Evolutionary conservation across 2,888 invertebrate genomes (phyloP), one percentile per base, ranked within the genome.

Genomic region (Lithosia quadra): DNA sequence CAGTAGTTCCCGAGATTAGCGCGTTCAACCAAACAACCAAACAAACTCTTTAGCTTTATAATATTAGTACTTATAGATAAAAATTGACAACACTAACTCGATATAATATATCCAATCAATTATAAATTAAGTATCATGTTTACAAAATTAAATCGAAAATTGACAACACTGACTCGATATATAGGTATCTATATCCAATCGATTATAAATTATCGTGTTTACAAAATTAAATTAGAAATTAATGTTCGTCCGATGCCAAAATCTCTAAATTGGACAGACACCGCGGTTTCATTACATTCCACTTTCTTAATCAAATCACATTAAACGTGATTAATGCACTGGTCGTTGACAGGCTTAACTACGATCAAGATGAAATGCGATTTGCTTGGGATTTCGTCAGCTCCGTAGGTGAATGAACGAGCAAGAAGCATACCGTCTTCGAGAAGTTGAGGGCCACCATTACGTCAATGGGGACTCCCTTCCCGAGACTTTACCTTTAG

Each of bases 321-420:
- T 61, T 61, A 61, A 24, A 22, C 10, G 39, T 61, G 39, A 61
- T 61, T 61, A 61, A 61, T 61, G 60, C 4, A 11, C 36, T 22
- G 22, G 60, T 61, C 21, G 39, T 39, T 24, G 60, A 61, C 24
- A 43, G 61, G 13, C 28, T 15, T 28, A 24, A 43, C 43, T 43
- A 43, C 33, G 11, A 62, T 21, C 11, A n/a, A 43, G 43, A 43
- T 62, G 49, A 62, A 62, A 62, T 49, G 36, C 28, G 28, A 49
- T 33, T 49, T n/a, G 11, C 28, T 13, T 11, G n/a, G 28, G 21
- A 21, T 49, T 33, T 62, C 43, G 10, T 49, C 28, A 62, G 28
- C 28, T 49, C n/a, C n/a, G 28, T 43, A 49, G 33, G 13, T 62
- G 62, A 2, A 49, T 28, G 10, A 4, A 62, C 13, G 18, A 22